These are phyloP conservation scores for Garrulus glandarius DNA, from an alignment of 2,797 vertebrate species.

Conservation along the genomic window DNA sequence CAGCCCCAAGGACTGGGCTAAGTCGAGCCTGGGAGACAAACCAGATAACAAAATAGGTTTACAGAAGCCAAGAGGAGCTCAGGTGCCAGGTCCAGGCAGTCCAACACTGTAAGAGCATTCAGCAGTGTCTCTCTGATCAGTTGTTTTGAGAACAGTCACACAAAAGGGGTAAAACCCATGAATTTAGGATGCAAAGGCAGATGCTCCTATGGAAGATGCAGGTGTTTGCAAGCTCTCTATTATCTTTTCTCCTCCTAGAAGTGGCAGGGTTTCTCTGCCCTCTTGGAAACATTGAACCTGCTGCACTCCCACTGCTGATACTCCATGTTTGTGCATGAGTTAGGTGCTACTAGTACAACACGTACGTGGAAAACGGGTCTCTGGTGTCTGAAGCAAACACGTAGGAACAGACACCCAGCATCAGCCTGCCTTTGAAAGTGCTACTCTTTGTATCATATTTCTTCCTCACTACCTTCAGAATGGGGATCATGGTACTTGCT, in stretches of 20 bases:
- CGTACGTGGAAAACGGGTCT: background rate
- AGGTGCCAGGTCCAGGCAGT: background rate
- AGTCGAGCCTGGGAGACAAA: conserved; percentile 84
- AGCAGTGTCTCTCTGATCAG: background rate
- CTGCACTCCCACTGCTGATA: background rate
- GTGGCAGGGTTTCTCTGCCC: background rate
- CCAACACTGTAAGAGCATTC: background rate
- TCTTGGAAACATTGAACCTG: background rate
- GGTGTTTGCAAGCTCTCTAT: background rate
- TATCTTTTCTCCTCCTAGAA: background rate
- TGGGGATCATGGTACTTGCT: background rate
- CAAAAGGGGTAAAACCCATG: background rate
- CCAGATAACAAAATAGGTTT: background rate
- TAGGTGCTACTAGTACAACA: background rate
- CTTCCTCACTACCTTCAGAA: background rate
- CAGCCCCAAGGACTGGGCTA: conserved; percentile 94
- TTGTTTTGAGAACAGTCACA: background rate
- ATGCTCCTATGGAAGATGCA: background rate
- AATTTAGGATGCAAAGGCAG: background rate
- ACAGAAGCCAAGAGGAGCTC: background rate
- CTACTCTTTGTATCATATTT: background rate
- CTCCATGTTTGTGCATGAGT: background rate
- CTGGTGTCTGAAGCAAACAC: background rate
- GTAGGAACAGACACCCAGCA: background rate
- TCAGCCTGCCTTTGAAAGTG: background rate